phyloP scores from a whole-genome alignment of 64 coral and sea anemone species.

The Pocillopora damicornis region DNA sequence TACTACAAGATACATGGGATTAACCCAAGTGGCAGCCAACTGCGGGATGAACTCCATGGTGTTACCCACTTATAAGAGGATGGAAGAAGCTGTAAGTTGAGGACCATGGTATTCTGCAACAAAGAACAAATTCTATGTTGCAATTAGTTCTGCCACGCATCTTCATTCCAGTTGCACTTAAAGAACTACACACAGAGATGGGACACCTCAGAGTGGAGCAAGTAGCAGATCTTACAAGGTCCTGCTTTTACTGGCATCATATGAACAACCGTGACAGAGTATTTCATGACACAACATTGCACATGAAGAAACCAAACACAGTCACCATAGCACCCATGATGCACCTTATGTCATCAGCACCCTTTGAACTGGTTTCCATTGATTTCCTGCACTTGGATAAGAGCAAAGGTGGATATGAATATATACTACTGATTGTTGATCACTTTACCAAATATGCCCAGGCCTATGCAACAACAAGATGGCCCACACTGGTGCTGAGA shows the following conservation, averaged over 20 bases:
- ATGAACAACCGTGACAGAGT: too few relatives aligned
- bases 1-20: too few relatives aligned
- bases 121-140: not conserved
- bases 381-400: conserved; percentile 39
- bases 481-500: too few relatives aligned
- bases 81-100: not conserved
- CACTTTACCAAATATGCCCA: conserved; percentile 56
- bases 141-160: conserved; percentile 1
- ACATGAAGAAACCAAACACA: too few relatives aligned
- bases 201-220: conserved; percentile 48
- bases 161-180: conserved; percentile 13
- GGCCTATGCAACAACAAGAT: conserved; percentile 31
- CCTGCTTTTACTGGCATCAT: not conserved
- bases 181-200: conserved; percentile 55
- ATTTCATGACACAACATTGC: too few relatives aligned
- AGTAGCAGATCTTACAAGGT: conserved; percentile 27
- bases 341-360: conserved; percentile 41
- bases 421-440: not conserved
- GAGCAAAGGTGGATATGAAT: conserved; percentile 41
- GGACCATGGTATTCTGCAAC: not conserved
- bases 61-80: too few relatives aligned
- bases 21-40: too few relatives aligned
- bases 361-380: conserved; percentile 59
- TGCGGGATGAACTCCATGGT: too few relatives aligned
- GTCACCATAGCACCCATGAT: not conserved